phyloP scores from a whole-genome alignment of 2,113 vertebrate species.

The Corapipo altera region DNA sequence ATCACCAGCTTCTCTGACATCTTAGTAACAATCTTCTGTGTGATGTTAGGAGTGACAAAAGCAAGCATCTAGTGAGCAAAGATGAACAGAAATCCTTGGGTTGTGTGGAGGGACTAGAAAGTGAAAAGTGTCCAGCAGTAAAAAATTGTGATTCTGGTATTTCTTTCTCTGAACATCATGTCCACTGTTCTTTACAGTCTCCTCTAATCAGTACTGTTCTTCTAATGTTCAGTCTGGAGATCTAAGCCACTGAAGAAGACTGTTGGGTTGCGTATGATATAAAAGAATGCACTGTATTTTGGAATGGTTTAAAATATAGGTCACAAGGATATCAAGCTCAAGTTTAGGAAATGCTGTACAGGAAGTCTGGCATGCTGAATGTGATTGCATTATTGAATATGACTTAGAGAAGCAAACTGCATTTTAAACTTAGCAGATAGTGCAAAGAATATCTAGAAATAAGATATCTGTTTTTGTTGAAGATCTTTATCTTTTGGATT shows the following conservation, averaged over 20 bases:
- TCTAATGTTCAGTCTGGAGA: background rate
- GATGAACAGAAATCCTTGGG: background rate
- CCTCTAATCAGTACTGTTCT: background rate
- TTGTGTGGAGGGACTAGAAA: background rate
- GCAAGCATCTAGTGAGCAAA: background rate
- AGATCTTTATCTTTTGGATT: background rate
- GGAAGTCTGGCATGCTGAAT: background rate
- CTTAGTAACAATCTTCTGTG: background rate
- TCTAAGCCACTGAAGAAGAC: background rate
- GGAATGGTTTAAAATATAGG: background rate
- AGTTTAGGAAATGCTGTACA: background rate
- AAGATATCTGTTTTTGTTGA: background rate
- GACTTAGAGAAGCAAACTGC: background rate
- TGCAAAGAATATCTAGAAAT: background rate
- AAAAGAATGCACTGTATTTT: background rate
- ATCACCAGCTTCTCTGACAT: background rate
- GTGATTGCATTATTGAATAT: background rate
- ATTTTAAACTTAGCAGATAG: background rate
- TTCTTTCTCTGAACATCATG: background rate
- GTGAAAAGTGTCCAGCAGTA: background rate
- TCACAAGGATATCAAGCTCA: background rate
- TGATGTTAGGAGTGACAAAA: background rate
- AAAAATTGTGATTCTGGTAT: background rate
- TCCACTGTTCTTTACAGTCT: background rate
- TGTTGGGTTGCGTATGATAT: background rate